These are phyloP conservation scores for Drosophila nannoptera DNA, from an alignment of 1,140 invertebrate species.

Conservation along the genomic window DNA sequence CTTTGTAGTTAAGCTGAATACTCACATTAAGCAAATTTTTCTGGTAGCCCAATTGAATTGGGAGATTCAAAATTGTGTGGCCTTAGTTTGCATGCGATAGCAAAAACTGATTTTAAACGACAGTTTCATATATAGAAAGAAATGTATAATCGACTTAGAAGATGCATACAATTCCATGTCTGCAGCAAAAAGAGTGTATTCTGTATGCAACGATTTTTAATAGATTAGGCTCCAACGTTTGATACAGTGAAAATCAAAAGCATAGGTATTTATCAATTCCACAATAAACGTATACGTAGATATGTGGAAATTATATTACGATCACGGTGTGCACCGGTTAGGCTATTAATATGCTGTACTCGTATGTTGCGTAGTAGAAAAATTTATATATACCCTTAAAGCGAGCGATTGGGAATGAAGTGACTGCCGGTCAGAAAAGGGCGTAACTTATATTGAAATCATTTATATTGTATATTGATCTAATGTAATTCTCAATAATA, in stretches of 20 bases:
- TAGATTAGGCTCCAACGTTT: conserved; percentile 27
- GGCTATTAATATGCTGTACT: conserved; percentile 38
- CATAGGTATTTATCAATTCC: conserved; percentile 21
- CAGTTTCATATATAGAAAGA: conserved; percentile 10
- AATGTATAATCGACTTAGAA: conserved; percentile 6
- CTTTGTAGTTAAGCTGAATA: conserved; percentile 47
- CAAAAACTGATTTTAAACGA: conserved; percentile 41
- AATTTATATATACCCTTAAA: conserved; percentile 40
- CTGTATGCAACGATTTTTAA: conserved; percentile 17
- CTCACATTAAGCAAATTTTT: conserved; percentile 42
- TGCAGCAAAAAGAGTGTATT: conserved; percentile 29
- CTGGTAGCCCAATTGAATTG: conserved; percentile 53
- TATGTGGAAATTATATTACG: conserved; percentile 20
- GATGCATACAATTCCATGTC: conserved; percentile 46
- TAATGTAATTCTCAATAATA: conserved; percentile 68
- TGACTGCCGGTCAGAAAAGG: conserved; percentile 73
- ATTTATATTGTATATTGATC: conserved; percentile 58
- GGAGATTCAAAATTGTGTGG: conserved; percentile 49
- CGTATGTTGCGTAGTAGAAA: conserved; percentile 48
- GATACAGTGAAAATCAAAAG: conserved; percentile 26
- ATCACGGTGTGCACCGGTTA: conserved; percentile 23
- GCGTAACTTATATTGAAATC: conserved; percentile 55
- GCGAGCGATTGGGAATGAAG: conserved; percentile 62
- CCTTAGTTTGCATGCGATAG: conserved; percentile 63
- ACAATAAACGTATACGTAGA: conserved; percentile 9